Conservation (phyloP, 2,888 invertebrate genomes). For the Hemistola chrysoprasaria region DNA sequence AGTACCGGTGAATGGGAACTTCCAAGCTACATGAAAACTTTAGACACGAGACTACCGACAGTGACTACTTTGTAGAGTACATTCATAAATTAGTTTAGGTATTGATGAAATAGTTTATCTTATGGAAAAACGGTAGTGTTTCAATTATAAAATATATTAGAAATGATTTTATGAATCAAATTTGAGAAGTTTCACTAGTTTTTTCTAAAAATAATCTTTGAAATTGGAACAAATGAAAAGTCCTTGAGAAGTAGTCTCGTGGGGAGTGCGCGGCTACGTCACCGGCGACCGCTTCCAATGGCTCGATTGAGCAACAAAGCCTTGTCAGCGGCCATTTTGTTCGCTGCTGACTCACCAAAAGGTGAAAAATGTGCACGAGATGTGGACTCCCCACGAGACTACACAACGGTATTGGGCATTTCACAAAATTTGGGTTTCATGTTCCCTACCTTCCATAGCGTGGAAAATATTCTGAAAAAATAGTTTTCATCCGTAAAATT, state of each 20-base stretch:
- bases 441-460: conserved; percentile 64
- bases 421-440: conserved; percentile 81
- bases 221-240: conserved; percentile 70
- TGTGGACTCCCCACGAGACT: conserved; percentile 83
- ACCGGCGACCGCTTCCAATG: conserved; percentile 55
- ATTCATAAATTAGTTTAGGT: conserved; percentile 70
- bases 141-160: too few species aligned
- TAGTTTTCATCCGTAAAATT: conserved; percentile 37
- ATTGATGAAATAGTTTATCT: conserved; percentile 24
- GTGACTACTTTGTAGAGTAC: conserved; percentile 76
- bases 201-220: conserved; percentile 47
- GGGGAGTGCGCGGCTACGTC: conserved; percentile 73
- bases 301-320: conserved; percentile 74
- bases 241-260: conserved; percentile 81
- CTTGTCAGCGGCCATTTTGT: conserved; percentile 85
- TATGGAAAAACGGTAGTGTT: conserved; percentile 5
- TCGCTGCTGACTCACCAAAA: conserved; percentile 84
- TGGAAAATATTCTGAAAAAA: conserved; percentile 49
- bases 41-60: conserved; percentile 69
- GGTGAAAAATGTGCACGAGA: conserved; percentile 84
- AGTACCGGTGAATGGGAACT: conserved; percentile 17
- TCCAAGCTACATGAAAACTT: conserved; percentile 36
- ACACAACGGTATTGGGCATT: conserved; percentile 83
- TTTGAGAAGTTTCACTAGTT: conserved; percentile 10
- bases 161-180: background rate